A percentile compares a stretch with the other conserved stretches of the same genome.
phyloP scores from a whole-genome alignment of 2,888 invertebrate species.

The Cyclophora albipunctata region DNA sequence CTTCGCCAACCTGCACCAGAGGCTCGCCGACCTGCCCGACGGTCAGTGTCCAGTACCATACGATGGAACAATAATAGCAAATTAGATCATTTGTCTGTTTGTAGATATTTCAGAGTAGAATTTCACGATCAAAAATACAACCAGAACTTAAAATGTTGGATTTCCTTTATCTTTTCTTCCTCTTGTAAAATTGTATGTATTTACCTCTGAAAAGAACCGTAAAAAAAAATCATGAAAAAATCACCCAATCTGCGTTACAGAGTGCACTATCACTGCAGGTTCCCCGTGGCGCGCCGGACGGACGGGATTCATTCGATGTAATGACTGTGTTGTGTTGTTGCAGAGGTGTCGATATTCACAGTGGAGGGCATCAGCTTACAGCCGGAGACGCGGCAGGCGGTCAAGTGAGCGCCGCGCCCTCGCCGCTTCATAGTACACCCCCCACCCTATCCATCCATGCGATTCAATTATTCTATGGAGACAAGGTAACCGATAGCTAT shows the following conservation, averaged over 20 bases:
- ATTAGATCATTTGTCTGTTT: no score
- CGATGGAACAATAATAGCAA: neutral
- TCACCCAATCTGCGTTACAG: no score
- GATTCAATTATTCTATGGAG: conserved; percentile 74
- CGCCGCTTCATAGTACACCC: conserved; percentile 60
- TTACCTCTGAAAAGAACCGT: no score
- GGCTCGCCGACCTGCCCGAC: conserved; percentile 93
- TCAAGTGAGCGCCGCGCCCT: conserved; percentile 54
- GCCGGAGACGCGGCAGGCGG: conserved; percentile 82
- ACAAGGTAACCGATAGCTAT: conserved; percentile 69
- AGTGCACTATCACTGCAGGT: no score
- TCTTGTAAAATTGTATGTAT: no score
- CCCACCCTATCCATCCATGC: conserved; percentile 69
- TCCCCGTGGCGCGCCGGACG: no score
- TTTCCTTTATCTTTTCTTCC: no score
- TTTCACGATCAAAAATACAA: no score
- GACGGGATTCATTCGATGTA: no score
- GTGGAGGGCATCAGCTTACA: conserved; percentile 93
- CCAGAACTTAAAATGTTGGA: no score
- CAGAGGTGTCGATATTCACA: conserved; percentile 96
- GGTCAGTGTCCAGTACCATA: conserved; percentile 75
- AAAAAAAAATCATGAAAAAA: no score
- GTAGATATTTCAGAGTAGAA: no score
- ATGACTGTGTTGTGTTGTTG: conserved; percentile 46
- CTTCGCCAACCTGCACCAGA: conserved; percentile 91